Conservation (phyloP, 1,140 invertebrate species). For the Drosophila nannoptera region DNA sequence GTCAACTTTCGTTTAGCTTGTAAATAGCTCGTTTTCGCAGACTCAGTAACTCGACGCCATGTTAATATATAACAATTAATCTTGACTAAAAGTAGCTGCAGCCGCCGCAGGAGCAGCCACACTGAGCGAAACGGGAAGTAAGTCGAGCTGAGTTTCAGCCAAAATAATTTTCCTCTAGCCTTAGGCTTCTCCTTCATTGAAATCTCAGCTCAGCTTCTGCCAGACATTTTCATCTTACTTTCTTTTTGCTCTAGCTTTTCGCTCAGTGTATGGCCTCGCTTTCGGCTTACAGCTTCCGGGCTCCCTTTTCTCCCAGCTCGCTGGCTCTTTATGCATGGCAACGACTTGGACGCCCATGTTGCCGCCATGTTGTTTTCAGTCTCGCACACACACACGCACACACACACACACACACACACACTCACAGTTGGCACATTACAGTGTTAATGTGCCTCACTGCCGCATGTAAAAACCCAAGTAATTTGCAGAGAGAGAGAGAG, state of each 20-base stretch:
- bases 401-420: constrained; percentile 21
- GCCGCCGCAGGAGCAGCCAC: constrained; percentile 27
- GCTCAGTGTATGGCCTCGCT: constrained; percentile 4
- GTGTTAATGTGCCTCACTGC: constrained; percentile 79
- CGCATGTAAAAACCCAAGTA: constrained; percentile 77
- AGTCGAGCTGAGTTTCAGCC: neutral
- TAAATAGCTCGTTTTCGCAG: constrained; percentile 79
- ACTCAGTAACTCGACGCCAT: constrained; percentile 77
- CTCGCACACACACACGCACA: constrained; percentile 4
- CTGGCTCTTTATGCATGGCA: constrained; percentile 57
- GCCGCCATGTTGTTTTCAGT: constrained; percentile 72
- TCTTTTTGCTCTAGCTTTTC: neutral
- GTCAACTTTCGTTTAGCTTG: constrained; percentile 79
- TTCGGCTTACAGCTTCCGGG: constrained; percentile 15
- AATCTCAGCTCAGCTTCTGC: no score
- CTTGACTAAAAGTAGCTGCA: constrained; percentile 74
- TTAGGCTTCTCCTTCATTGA: no score
- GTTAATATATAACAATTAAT: constrained; percentile 78
- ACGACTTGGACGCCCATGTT: constrained; percentile 57
- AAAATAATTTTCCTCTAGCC: no score
- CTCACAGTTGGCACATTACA: constrained; percentile 78
- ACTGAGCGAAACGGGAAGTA: neutral
- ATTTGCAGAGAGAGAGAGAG: no score
- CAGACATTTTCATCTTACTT: neutral
- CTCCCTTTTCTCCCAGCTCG: neutral